These are phyloP conservation scores for Rhinella marina DNA, from an alignment of 2,797 vertebrate species.

Conservation along the genomic window DNA sequence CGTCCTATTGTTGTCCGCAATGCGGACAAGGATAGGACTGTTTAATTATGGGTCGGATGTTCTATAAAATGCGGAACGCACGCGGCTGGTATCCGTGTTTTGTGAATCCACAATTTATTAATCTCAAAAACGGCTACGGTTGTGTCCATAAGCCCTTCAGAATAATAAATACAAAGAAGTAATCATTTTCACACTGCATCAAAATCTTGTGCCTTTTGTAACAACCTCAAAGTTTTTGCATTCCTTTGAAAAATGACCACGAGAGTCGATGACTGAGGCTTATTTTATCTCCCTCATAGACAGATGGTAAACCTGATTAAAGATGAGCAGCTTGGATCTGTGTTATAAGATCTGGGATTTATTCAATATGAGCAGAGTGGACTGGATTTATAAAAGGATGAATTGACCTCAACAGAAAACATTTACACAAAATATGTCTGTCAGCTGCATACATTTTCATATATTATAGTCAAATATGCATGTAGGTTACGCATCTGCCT, in stretches of 20 bases:
- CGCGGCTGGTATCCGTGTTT: no score
- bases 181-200: not conserved
- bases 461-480: not conserved
- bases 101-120: no score
- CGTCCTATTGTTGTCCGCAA: no score
- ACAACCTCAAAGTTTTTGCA: not conserved
- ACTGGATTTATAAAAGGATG: not conserved
- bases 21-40: no score
- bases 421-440: constrained; percentile 14
- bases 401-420: constrained; percentile 13
- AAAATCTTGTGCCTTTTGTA: not conserved
- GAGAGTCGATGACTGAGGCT: not conserved
- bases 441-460: not conserved
- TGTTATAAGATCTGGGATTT: constrained; percentile 26
- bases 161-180: no score
- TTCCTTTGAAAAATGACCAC: not conserved
- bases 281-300: constrained; percentile 24
- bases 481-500: not conserved
- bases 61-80: no score
- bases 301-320: constrained; percentile 55
- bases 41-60: no score
- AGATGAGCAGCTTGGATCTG: constrained; percentile 43
- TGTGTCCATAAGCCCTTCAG: no score
- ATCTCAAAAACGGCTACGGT: no score
- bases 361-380: constrained; percentile 26